A percentile compares a stretch with the other conserved stretches of the same genome.
Conservation (phyloP, 1,140 invertebrate species). For the Phymastichus coffea region DNA sequence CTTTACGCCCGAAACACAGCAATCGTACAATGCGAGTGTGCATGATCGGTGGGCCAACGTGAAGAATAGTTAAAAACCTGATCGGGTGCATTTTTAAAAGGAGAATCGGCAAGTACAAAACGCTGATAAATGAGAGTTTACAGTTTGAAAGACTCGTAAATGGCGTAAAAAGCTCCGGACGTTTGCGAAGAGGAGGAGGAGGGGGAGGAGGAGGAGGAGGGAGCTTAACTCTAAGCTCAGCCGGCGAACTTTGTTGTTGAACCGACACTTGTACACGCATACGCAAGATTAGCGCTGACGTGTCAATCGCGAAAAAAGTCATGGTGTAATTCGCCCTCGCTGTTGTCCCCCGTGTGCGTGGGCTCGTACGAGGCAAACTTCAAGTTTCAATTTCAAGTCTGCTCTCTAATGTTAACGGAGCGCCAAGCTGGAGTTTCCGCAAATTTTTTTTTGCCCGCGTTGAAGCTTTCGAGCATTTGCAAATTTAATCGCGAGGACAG, state of each 20-base stretch:
- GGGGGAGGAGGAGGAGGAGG: background rate
- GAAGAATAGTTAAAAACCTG: no score
- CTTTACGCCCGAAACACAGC: no score
- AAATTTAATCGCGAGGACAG: background rate
- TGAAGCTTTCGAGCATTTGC: constrained; percentile 1
- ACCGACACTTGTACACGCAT: constrained; percentile 43
- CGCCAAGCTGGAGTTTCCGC: background rate
- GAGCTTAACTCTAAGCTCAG: constrained; percentile 11
- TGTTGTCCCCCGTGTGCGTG: no score
- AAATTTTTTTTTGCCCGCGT: background rate
- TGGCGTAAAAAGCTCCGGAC: no score
- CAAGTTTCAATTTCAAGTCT: constrained; percentile 3
- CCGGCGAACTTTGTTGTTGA: constrained; percentile 46
- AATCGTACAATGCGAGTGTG: no score
- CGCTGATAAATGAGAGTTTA: no score
- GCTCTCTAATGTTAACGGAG: background rate
- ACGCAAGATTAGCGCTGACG: background rate
- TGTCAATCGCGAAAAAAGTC: background rate
- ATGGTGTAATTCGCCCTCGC: no score
- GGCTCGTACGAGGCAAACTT: background rate
- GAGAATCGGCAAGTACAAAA: no score
- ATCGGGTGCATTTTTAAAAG: no score
- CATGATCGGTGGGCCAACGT: no score
- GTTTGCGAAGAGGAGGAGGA: no score
- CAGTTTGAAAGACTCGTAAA: no score